These are phyloP conservation scores for Callinectes sapidus DNA, from an alignment of 2,888 invertebrate genomes.

Conservation along the genomic window DNA sequence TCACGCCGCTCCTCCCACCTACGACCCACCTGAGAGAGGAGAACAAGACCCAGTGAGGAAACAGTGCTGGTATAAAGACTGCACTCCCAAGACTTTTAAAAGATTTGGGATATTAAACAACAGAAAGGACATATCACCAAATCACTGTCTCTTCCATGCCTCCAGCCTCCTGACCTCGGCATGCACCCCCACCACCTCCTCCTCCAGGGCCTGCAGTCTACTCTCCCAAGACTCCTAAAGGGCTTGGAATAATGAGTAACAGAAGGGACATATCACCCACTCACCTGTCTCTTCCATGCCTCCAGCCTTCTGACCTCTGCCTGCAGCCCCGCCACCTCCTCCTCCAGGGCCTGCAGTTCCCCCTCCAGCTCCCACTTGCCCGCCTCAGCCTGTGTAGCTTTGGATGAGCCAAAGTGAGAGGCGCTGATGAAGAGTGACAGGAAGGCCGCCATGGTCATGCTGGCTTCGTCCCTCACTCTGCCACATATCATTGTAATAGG, in stretches of 20 bases:
- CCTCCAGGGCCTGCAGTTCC: conserved; percentile 63
- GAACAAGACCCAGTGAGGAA: too few relatives aligned
- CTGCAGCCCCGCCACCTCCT: conserved; percentile 64
- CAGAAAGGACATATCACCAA: background rate
- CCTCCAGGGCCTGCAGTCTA: conserved; percentile 61
- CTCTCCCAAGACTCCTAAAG: too few relatives aligned
- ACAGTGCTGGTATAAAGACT: too few relatives aligned
- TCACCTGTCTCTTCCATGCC: conserved; percentile 69
- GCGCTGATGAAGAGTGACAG: conserved; percentile 69
- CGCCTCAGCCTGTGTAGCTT: conserved; percentile 69
- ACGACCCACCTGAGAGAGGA: conserved; percentile 44
- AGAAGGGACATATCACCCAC: background rate
- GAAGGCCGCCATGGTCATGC: conserved; percentile 70
- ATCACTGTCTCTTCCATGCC: conserved; percentile 69
- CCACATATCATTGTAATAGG: too few relatives aligned
- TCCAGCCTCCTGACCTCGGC: conserved; percentile 70
- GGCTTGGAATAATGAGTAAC: too few relatives aligned
- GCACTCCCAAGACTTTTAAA: too few relatives aligned
- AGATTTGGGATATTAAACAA: too few relatives aligned
- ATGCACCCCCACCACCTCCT: conserved; percentile 63
- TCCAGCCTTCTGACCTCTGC: conserved; percentile 70
- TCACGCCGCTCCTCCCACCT: conserved; percentile 65
- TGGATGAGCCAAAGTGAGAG: conserved; percentile 70
- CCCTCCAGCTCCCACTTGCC: conserved; percentile 69
- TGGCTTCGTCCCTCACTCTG: conserved; percentile 71